Conservation (phyloP, 2,113 vertebrate species). For the Otus sunia region DNA sequence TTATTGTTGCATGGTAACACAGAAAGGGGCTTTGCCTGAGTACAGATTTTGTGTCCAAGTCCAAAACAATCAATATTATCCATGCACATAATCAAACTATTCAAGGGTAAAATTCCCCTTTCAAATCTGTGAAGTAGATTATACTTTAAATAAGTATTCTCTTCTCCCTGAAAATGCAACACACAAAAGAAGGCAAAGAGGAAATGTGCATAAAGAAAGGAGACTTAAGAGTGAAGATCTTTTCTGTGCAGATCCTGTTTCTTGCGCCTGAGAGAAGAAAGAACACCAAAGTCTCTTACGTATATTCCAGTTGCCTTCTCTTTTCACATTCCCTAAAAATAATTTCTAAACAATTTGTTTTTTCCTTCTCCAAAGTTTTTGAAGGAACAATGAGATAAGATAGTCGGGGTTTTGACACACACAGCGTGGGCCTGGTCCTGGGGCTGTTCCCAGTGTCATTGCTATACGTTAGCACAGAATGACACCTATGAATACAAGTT, state of each 20-base stretch:
- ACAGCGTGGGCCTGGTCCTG: not conserved
- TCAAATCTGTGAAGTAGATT: not conserved
- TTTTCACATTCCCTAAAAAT: not conserved
- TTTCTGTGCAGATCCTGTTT: not conserved
- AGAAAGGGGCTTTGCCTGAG: not conserved
- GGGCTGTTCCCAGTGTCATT: not conserved
- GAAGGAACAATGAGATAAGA: not conserved
- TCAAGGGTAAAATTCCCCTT: not conserved
- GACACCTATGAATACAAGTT: not conserved
- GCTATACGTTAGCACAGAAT: not conserved
- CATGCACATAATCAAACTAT: not conserved
- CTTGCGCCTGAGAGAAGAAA: not conserved
- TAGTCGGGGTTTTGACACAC: not conserved
- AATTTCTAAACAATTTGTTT: not conserved
- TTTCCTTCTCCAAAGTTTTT: not conserved
- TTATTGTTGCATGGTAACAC: not conserved
- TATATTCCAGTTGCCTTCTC: not conserved
- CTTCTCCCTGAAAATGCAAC: not conserved
- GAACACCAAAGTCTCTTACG: not conserved
- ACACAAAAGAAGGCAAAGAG: not conserved
- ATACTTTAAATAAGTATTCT: not conserved
- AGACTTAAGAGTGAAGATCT: not conserved
- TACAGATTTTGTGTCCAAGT: not conserved
- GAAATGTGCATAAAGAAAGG: not conserved
- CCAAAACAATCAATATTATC: not conserved